Base-by-base conservation (phyloP, 2,888 invertebrate genomes). In the Agrochola macilenta region DNA sequence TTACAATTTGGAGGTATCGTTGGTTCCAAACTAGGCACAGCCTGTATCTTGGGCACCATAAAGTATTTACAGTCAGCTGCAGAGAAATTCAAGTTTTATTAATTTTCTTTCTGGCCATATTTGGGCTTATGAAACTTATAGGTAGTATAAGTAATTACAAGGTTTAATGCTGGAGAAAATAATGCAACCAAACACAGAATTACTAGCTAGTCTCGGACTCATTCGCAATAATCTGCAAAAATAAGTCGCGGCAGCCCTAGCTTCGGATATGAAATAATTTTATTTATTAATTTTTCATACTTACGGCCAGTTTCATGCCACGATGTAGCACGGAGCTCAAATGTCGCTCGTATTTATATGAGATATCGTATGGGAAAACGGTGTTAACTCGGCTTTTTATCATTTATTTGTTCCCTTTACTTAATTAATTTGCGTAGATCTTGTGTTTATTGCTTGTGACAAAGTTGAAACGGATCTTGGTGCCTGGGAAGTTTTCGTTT, bases 361-460 rank as follows among this genome's bases (percentile, higher is more conserved):
- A 85, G 52, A 78, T 68, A 71, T 71, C 14, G 35, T 61, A 78
- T 75, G 66, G 39, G 72, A 83, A 78, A 75, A 73, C n/a, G 49
- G 86, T 76, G 72, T 75, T 79, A 85, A 76, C 39, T 82, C 30
- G 7, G 5, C n/a, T 68, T 75, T 74, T 78, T 82, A 76, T 69
- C 65, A 74, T 68, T 70, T 75, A 73, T 79, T 54, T 74, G 26
- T 82, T 63, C 1, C 58, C n/a, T 78, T 71, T 69, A 54, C 0
- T 61, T 85, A 86, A 83, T 76, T 83, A 73, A 79, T 83, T 86
- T 43, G 63, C 76, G 35, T 74, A 69, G 54, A 39, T 83, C 66
- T 72, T 79, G 68, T 68, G 75, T 78, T 76, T 83, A 85, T 81
- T 76, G 57, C 71, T 46, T 8, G 68, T 52, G 74, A 46, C 54